These are phyloP conservation scores for Arbacia lixula DNA, from an alignment of 53 echinoderm and acorn worm species.

Conservation along the genomic window DNA sequence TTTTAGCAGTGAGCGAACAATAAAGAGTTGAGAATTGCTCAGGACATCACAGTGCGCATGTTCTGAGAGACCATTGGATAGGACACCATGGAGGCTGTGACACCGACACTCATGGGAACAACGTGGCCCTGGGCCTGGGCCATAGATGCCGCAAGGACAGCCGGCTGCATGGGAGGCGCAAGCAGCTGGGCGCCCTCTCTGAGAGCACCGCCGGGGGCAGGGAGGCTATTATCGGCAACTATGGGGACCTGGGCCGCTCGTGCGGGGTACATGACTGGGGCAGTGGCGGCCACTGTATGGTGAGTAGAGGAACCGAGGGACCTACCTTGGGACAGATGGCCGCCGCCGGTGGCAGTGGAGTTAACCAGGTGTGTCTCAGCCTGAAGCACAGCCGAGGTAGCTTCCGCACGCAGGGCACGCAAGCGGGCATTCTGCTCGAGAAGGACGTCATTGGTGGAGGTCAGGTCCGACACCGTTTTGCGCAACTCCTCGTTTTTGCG, in stretches of 20 bases:
- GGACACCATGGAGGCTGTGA: conserved; percentile 88
- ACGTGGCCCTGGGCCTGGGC: conserved; percentile 69
- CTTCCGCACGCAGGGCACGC: conserved; percentile 76
- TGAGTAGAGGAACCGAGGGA: conserved; percentile 67
- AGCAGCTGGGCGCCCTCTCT: conserved; percentile 66
- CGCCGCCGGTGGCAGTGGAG: conserved; percentile 76
- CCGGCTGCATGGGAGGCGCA: conserved; percentile 69
- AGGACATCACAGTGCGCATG: too few species aligned
- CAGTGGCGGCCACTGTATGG: conserved; percentile 70
- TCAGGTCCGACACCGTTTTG: conserved; percentile 88
- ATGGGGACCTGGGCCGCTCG: conserved; percentile 63
- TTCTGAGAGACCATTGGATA: conserved; percentile 87
- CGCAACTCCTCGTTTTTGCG: conserved; percentile 89
- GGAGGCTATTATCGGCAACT: conserved; percentile 58
- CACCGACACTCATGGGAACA: conserved; percentile 75
- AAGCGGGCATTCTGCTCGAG: conserved; percentile 98
- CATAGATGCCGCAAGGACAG: conserved; percentile 70
- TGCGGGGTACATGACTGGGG: conserved; percentile 66
- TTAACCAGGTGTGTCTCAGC: conserved; percentile 90
- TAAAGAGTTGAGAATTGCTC: too few species aligned
- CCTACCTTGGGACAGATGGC: conserved; percentile 79
- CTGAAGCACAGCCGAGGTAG: conserved; percentile 70
- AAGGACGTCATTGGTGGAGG: conserved; percentile 95
- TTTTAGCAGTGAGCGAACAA: too few species aligned
- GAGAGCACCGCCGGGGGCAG: conserved; percentile 67